phyloP scores from a whole-genome alignment of 2,797 vertebrate genomes.

The Danio choprae region DNA sequence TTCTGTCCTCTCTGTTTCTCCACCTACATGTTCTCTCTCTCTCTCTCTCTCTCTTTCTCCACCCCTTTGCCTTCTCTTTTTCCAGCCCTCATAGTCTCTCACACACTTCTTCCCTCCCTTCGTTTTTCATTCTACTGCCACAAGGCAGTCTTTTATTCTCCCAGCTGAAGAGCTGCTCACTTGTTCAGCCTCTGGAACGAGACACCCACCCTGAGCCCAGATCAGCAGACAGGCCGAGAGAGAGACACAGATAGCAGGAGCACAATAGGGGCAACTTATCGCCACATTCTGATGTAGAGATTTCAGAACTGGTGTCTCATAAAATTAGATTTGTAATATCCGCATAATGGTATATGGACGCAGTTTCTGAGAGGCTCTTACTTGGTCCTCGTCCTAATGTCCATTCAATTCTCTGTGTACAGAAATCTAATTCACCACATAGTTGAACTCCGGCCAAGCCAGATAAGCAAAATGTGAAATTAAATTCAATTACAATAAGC shows the following conservation, averaged over 20 bases:
- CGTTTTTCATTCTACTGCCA: slow-evolving; percentile 53
- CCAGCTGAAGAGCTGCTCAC: slow-evolving; percentile 53
- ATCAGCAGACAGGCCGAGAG: slow-evolving; percentile 26
- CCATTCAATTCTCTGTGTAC: slow-evolving; percentile 1
- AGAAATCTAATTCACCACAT: slow-evolving; percentile 30
- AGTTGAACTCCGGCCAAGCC: slow-evolving; percentile 25
- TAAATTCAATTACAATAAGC: slow-evolving; percentile 47
- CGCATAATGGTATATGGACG: not conserved
- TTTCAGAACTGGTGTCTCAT: slow-evolving; percentile 12
- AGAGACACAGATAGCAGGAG: slow-evolving; percentile 2
- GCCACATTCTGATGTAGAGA: not conserved
- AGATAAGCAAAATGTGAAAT: slow-evolving; percentile 41
- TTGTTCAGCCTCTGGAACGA: slow-evolving; percentile 54
- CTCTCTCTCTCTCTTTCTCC: slow-evolving; percentile 44
- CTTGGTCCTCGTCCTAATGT: not conserved
- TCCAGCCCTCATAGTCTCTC: slow-evolving; percentile 49
- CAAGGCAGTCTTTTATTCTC: slow-evolving; percentile 63
- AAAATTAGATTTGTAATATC: slow-evolving; percentile 19
- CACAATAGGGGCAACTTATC: slow-evolving; percentile 13
- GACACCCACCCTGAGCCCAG: slow-evolving; percentile 33
- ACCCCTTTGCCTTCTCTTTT: slow-evolving; percentile 50
- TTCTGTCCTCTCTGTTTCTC: slow-evolving; percentile 35
- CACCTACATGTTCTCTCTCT: slow-evolving; percentile 38
- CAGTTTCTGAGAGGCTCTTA: not conserved
- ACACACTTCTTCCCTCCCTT: slow-evolving; percentile 51